Evolutionary conservation across 1,140 invertebrate genomes (phyloP).

Genomic region (Ceratina japonica): DNA sequence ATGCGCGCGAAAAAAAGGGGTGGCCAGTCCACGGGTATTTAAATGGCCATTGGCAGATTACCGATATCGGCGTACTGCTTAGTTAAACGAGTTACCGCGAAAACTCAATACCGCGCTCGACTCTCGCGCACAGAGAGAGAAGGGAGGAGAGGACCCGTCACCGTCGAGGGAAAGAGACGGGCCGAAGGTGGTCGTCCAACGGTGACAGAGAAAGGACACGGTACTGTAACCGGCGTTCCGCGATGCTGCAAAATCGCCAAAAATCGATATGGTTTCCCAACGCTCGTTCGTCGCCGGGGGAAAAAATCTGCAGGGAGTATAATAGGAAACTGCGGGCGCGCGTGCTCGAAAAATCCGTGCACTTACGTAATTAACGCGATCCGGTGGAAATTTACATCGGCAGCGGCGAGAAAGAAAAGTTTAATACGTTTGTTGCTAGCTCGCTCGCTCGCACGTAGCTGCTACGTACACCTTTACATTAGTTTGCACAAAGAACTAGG

Average conservation of each 20-base stretch:
- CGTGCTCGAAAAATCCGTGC: neutral
- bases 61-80: conserved; percentile 66
- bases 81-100: conserved; percentile 69
- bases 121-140: conserved; percentile 55
- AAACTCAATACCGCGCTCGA: conserved; percentile 62
- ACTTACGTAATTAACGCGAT: conserved; percentile 16
- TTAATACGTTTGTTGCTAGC: conserved; percentile 35
- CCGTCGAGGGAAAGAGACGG: conserved; percentile 33
- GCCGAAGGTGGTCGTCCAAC: conserved; percentile 10
- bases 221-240: neutral
- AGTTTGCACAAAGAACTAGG: conserved; percentile 48
- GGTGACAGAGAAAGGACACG: too few relatives aligned
- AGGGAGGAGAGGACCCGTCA: conserved; percentile 24
- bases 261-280: conserved; percentile 8
- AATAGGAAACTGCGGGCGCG: too few relatives aligned
- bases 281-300: too few relatives aligned
- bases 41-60: conserved; percentile 69
- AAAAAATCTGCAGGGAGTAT: too few relatives aligned
- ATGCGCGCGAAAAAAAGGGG: conserved; percentile 62
- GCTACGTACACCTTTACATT: conserved; percentile 19
- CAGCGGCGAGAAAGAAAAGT: conserved; percentile 33
- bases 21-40: conserved; percentile 60
- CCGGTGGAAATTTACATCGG: conserved; percentile 25
- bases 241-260: neutral
- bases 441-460: neutral